A percentile compares a stretch with the other conserved stretches of the same genome.
These are phyloP conservation scores for Halichoerus grypus DNA, from an alignment of 2,113 vertebrate species.

Conservation along the genomic window DNA sequence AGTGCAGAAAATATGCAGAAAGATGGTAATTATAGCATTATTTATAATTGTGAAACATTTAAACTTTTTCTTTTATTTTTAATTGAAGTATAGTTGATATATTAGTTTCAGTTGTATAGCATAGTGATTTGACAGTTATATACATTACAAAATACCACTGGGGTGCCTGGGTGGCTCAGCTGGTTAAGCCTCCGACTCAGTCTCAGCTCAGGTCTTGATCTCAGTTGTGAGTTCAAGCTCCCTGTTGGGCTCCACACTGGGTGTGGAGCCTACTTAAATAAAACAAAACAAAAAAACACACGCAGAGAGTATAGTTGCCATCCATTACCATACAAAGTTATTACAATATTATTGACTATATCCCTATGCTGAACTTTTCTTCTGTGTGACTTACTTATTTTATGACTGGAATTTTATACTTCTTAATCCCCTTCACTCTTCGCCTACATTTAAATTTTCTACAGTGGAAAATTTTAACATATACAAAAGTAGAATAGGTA, in stretches of 20 bases:
- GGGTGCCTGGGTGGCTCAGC: neutral
- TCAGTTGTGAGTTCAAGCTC: neutral
- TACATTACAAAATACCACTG: neutral
- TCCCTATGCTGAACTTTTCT: neutral
- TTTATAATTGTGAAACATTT: neutral
- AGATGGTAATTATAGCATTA: slow-evolving; percentile 12
- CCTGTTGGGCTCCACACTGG: neutral
- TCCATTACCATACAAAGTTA: neutral
- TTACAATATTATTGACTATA: neutral
- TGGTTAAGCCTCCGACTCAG: neutral
- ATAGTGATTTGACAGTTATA: neutral
- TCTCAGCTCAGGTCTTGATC: neutral
- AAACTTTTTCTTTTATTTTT: neutral
- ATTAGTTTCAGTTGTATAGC: neutral
- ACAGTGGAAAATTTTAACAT: neutral
- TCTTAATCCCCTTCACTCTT: neutral
- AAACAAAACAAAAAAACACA: neutral
- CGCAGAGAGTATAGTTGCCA: neutral
- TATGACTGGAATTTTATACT: neutral
- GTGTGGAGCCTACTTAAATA: neutral
- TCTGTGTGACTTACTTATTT: neutral
- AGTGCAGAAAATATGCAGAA: slow-evolving; percentile 20
- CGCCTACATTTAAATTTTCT: slow-evolving; percentile 9
- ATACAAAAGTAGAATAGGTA: neutral
- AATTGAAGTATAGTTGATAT: neutral